phyloP scores from a whole-genome alignment of 64 coral and sea anemone species.

The Montipora cactus region DNA sequence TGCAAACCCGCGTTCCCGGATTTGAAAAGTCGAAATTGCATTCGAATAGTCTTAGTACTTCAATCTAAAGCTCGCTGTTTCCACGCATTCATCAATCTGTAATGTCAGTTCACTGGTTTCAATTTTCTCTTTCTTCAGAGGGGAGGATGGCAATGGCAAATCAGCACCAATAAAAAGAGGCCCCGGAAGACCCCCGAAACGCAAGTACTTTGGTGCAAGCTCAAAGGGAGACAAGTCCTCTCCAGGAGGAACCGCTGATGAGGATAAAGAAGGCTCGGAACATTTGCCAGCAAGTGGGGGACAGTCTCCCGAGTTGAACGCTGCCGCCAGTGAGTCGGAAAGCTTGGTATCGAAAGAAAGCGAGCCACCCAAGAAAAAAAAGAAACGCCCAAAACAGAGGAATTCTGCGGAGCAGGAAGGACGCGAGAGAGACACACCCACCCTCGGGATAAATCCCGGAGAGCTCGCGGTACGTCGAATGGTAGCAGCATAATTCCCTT shows the following conservation, averaged over 20 bases:
- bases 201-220: constrained; percentile 94
- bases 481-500: not conserved
- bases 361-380: constrained; percentile 83
- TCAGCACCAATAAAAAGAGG: constrained; percentile 91
- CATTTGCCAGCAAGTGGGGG: constrained; percentile 29
- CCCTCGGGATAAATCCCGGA: not conserved
- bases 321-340: constrained; percentile 74
- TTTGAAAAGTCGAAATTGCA: no score
- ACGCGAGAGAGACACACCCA: not conserved
- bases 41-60: no score
- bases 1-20: no score
- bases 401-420: constrained; percentile 14
- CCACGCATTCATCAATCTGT: no score
- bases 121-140: constrained; percentile 23
- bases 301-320: constrained; percentile 56
- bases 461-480: not conserved
- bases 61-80: no score
- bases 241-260: constrained; percentile 39
- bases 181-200: constrained; percentile 89
- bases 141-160: constrained; percentile 78
- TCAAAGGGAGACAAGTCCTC: constrained; percentile 61
- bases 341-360: constrained; percentile 64
- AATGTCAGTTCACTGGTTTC: no score
- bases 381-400: constrained; percentile 63
- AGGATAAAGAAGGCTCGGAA: constrained; percentile 32